Base-by-base conservation (phyloP, 2,113 vertebrate species). In the Myxocyprinus asiaticus region DNA sequence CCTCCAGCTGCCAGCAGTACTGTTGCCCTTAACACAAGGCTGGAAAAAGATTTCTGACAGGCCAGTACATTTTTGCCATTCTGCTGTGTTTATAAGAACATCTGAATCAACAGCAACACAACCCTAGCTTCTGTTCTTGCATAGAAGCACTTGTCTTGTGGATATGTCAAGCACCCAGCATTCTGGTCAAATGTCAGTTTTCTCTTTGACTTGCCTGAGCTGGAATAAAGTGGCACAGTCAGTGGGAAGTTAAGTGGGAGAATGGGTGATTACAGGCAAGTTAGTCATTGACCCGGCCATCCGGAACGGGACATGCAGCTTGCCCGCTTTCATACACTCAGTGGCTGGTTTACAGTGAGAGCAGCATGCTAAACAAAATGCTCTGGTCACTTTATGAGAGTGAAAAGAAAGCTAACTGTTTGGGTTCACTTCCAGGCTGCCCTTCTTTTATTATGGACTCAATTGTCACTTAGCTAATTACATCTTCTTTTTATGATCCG, bases 381-480 rank as follows among this genome's bases (percentile, higher is more conserved):
- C 64, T 65, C 55, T n/a, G 65, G 81, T 80, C 81, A 67, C 50
- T 83, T 78, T 78, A 81, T 45, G 66, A 80, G 81, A 71, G 65
- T 5, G 22, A 51, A 75, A 62, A 45, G 72, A 72, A 83, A 73
- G 63, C 69, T 68, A 68, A 66, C 56, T 69, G 66, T 64, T 66
- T 33, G 43, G 22, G 22, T 33, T 33, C 22, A 33, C 22, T 33
- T 33, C 22, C 22, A 33, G 63, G 59, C 62, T 59, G 47, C 62
- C 69, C 67, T 69, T 59, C 64, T 86, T 79, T 85, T 42, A 83
- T 67, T 80, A 59, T 67, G 4, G 50, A 73, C 53, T 50, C 76
- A 84, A 82, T 85, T 82, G 85, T 84, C 81, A 59, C 80, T 68
- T 77, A 45, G 74, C 78, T 88, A 87, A 87, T 86, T 86, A 79